Evolutionary conservation across 2,888 invertebrate genomes (phyloP), one percentile per base, ranked within the genome.

Genomic region (Epistrophe grossulariae): DNA sequence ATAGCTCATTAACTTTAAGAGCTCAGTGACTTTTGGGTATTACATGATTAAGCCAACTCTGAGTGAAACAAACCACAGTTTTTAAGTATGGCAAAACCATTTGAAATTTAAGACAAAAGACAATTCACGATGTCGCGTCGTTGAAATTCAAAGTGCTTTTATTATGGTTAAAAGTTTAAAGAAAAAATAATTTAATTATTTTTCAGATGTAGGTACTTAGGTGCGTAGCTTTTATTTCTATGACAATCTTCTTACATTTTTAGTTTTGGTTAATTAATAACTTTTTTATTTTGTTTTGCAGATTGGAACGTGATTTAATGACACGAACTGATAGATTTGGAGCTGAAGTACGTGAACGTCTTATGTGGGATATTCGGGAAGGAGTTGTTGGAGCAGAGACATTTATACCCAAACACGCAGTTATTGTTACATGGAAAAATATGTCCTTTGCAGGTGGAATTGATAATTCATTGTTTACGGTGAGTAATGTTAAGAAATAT

Each of bases 351-450:
- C 94, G 97, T 55, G 97, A 98, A 91, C 94, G 98, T 71, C 90
- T 97, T 2, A 97, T 95, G 90, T 97, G 98, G 97, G 98, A 98
- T 91, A 96, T 98, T 80, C 95, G 97, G 60, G 95, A 97, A 89
- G 98, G 98, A 11, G 97, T 99, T 28, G 97, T 98, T 35, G 99
- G 99, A 0, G 96, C 98, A 0, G 97, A 97, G 57, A 96, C 96
- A 3, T 99, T 99, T 93, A 94, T 95, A 89, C 98, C 99, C 0
- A 98, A 98, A 91, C 98, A 98, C 91, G 97, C 96, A 4, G 94
- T 97, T 80, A 97, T 98, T 84, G 95, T 97, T 76, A 99, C 99
- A 0, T 99, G 99, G 99, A 98, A 97, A 92, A 99, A 99, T 93
- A 96, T 99, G 93, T 97, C 98, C 0, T 98, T 98, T 92, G 95